Evolutionary conservation across 2,888 invertebrate species (phyloP), one percentile per base, ranked within the genome.

Genomic region (Pollenia griseotomentosa): DNA sequence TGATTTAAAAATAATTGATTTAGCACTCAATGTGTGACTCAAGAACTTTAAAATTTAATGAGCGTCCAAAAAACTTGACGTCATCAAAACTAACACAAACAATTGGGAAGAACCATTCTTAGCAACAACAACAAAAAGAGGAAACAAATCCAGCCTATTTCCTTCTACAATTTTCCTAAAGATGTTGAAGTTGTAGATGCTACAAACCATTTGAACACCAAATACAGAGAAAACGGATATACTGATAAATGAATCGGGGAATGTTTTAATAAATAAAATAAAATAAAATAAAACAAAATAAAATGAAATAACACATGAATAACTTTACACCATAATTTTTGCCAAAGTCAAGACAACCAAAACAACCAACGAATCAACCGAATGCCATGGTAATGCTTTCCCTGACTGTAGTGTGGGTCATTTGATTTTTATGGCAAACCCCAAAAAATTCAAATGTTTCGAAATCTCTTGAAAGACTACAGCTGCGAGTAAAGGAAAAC

Each of bases 1-100:
- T 89, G 89, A 90, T 90, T 90, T 89, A 90, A 90, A 91, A 90
- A 90, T 90, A 91, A 91, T 91, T 91, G 90, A 90, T 90, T 91
- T 90, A 89, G 89, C 89, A 89, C 89, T 57, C 88, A 83, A 2
- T 16, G 53, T 55, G 9, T 44, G 53, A 40, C 2, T 19, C 4
- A 65, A 73, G 40, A 65, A 19, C 53, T 48, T 74, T 44, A 63
- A 46, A 40, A 79, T 66, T 23, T 2, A 14, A 59, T 59, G 33
- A 59, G 33, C 4, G 16, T 40, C 10, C 44, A 44, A 14, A 80
- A 71, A 71, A 12, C 46, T 73, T 42, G 16, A 66, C 74, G 73
- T 23, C 74, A 55, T 11, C 57, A 9, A 33, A 33, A 14, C 6
- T 51, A 51, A 12, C n/a, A 12, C 33, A 5, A 33, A 6, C 33